Base-by-base conservation (phyloP, 2,113 vertebrate species). In the Mus spicilegus region DNA sequence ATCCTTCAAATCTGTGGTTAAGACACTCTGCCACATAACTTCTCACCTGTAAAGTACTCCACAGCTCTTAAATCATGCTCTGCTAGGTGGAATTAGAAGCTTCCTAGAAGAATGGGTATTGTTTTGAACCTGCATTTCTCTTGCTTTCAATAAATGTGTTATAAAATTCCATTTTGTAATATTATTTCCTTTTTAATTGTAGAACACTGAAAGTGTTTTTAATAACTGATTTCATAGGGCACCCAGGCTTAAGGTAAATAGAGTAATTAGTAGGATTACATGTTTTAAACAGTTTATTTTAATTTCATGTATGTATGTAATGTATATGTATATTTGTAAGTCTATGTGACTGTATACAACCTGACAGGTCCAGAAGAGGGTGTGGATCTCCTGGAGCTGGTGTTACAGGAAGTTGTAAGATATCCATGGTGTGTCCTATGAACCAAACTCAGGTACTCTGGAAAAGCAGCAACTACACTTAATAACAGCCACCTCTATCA, bases 31-130 rank as follows among this genome's bases (percentile, higher is more conserved):
- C 87, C 94, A 93, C 20, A 63, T 88, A 96, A 80, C 75, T 94
- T 96, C 95, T 97, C 80, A 97, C 93, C 95, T 97, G 78, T 94
- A 80, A 93, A 93, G 65, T 93, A 88, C 14, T 90, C 84, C 75
- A 51, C 10, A 94, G 80, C 65, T 94, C 91, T 96, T 96, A 96
- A 96, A 95, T 96, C 75, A 95, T 90, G 28, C 87, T 92, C 96
- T 91, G 65, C 95, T 96, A 87, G 82, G 61, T 95, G 56, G 67
- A 95, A 95, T 89, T 89, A 49, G 11, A 17, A 92, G 28, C 20
- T 95, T 90, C 36, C 54, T 95, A 95, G 49, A 49, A 96, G 49
- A 97, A 84, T 84, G 70, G 26, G 69, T 88, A 94, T 9, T 61
- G 17, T 95, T 95, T 95, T 88, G 73, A 89, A 22, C 56, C 39